Base-by-base conservation (phyloP, 2,797 vertebrate species). In the Avahi laniger region DNA sequence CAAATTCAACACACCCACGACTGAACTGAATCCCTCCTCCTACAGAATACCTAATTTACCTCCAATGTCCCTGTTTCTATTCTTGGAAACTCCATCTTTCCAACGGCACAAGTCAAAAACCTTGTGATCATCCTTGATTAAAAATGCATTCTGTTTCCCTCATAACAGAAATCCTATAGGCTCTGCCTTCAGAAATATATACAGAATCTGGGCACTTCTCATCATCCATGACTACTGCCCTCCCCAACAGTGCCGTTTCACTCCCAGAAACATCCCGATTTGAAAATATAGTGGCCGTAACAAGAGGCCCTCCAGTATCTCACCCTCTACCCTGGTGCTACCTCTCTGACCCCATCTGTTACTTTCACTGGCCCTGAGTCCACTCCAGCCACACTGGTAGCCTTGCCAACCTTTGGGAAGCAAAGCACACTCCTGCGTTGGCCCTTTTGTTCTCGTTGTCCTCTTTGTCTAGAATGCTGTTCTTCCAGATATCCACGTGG, bases 281-380 rank as follows among this genome's bases (percentile, higher is more conserved):
- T n/a, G 69, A 93, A 65, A 30, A 54, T 61, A 82, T 4, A 61
- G n/a, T 1, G 8, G 0, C 4, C 41, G 52, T 38, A 46, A 57
- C 0, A 17, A 33, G 80, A 89, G 54, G n/a, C n/a, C 48, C 11
- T 59, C 63, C 4, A 6, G 24, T 67, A 65, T 14, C 28, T 81
- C 30, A 38, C 2, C 3, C 10, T 0, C 0, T 0, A n/a, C 6
- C 17, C 28, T 24, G 14, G 10, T 46, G 73, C 46, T 46, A 54
- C 57, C 63, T 79, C 14, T 65, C 48, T 48, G 50, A 14, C 57
- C 28, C 72, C 33, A 38, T 12, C 59, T 54, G 33, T 35, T 28
- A 20, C 22, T 73, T 50, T 59, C 41, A 28, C 54, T 20, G 48
- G 54, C 48, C 6, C 41, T 43, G 54, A 30, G 22, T 50, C 65